Base-by-base conservation (phyloP, 2,888 invertebrate species). In the Temnothorax ravouxi region DNA sequence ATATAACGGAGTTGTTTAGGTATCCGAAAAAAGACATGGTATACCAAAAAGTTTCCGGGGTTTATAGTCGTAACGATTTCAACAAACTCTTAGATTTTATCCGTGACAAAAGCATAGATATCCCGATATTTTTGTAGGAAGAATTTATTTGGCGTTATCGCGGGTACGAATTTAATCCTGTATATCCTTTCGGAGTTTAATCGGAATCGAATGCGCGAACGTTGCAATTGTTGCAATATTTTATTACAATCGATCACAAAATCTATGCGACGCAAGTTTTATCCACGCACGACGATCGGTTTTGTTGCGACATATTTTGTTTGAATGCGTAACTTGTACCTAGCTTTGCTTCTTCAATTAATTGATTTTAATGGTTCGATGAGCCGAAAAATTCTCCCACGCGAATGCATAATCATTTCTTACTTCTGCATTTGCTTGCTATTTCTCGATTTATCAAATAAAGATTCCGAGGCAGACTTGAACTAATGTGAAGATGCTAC, bases 361-460 rank as follows among this genome's bases (percentile, higher is more conserved):
- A 44, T 13, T 44, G 41, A 67, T 54, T 54, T 52, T 15, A 54
- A 41, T 67, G 67, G 13, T 67, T 67, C 25, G 41, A 54, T 5
- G 52, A 66, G 15, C 21, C 44, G 34, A 38, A 13, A 52, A 25
- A 56, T 15, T 69, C 3, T 44, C 11, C 5, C 29, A 11, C 41
- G 29, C 5, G 41, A 77, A 29, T 47, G 52, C 15, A 41, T n/a
- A 15, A 54, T 54, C 15, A 66, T n/a, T 66, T 64, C 38, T 64
- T 0, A 38, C 13, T 29, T 41, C 18, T 54, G 18, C 13, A n/a
- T 54, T 67, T 54, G 13, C 9, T 76, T n/a, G 21, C 25, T 29
- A 21, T 64, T 64, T 29, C 18, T 64, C 38, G 5, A n/a, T 77
- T 77, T 77, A 67, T 67, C 5, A 54, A 67, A 54, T 66, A 41